Evolutionary conservation across 2,888 invertebrate species (phyloP), one percentile per base, ranked within the genome.

Genomic region (Myopa testacea): DNA sequence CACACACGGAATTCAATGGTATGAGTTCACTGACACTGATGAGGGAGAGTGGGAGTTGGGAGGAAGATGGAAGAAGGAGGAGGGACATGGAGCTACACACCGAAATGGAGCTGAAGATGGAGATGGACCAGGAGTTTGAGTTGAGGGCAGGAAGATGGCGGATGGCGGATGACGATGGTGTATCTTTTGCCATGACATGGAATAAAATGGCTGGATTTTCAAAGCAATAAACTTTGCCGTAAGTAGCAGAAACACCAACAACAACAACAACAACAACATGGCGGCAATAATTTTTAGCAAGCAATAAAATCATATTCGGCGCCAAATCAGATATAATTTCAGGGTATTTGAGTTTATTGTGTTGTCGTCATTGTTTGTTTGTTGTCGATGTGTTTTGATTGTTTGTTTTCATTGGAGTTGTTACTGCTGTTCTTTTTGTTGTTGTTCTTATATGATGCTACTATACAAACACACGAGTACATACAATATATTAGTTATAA

Each of bases 281-380:
- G 58, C 60, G 37, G 19, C 26, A 73, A 68, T 75, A n/a, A 50
- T 55, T 65, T 60, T 75, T 19, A 75, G 60, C 14, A 65, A 75
- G 81, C 82, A 83, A 84, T 86, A 86, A 87, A 85, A 86, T 86
- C 84, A 86, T 86, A 85, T 86, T 88, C 84, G 86, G 84, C 88
- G 89, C 88, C 88, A 88, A 83, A 68, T 76, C 74, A 72, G 79
- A 68, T 69, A 68, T 70, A 76, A 63, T 78, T 71, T 68, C 69
- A 50, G 16, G 50, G 14, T 50, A 16, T 26, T 52, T 69, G 38
- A 45, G 45, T 69, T 50, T 69, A 55, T 55, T n/a, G 45, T n/a
- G n/a, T 62, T 58, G 58, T 58, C 16, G 58, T 10, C 52, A 12
- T 52, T 52, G n/a, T n/a, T 58, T 58, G n/a, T 58, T 62, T 58